A percentile compares a stretch with the other conserved stretches of the same genome.
Conservation (phyloP, 2,888 invertebrate species). For the Hesperia comma region DNA sequence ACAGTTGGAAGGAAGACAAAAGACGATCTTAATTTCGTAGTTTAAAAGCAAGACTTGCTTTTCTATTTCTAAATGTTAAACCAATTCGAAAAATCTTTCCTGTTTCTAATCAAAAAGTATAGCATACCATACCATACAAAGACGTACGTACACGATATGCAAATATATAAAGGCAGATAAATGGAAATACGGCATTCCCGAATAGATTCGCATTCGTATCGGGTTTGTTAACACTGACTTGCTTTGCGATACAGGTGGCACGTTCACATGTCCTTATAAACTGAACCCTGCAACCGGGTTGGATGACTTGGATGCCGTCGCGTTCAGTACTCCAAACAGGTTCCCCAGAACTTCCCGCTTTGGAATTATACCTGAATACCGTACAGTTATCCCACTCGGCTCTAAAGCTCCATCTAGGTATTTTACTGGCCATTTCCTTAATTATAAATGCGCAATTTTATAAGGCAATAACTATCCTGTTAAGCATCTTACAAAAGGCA, state of each 20-base stretch:
- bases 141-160: not conserved
- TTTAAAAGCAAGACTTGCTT: too few relatives aligned
- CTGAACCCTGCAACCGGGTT: conserved; percentile 59
- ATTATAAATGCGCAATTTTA: conserved; percentile 19
- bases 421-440: conserved; percentile 29
- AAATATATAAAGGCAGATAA: conserved; percentile 54
- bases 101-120: not conserved
- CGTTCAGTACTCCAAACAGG: conserved; percentile 75
- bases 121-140: not conserved
- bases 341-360: conserved; percentile 73
- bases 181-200: conserved; percentile 51
- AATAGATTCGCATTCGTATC: conserved; percentile 50
- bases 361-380: conserved; percentile 72
- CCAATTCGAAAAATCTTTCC: too few relatives aligned
- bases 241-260: conserved; percentile 41
- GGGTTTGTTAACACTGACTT: conserved; percentile 47
- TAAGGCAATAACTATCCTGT: conserved; percentile 3
- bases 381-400: conserved; percentile 61
- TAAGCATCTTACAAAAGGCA: conserved; percentile 3
- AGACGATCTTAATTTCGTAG: too few relatives aligned
- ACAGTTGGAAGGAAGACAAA: too few relatives aligned
- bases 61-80: too few relatives aligned
- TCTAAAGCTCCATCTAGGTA: conserved; percentile 17
- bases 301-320: conserved; percentile 72
- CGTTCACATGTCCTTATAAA: conserved; percentile 68